phyloP scores from a whole-genome alignment of 2,113 vertebrate genomes.

The Osmerus mordax region DNA sequence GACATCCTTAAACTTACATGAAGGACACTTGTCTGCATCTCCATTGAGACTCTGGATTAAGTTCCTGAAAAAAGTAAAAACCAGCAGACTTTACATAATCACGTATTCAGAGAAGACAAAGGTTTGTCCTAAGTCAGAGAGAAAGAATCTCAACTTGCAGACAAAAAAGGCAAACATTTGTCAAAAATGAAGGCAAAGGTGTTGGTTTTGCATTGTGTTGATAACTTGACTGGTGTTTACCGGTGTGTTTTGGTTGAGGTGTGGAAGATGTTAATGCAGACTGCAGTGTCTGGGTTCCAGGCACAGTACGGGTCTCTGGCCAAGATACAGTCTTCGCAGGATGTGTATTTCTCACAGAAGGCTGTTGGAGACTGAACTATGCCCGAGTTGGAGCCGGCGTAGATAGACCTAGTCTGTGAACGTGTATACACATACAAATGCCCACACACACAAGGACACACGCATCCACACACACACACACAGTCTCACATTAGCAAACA shows the following conservation, averaged over 20 bases:
- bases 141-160: not conserved
- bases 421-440: not conserved
- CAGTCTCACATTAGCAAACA: not conserved
- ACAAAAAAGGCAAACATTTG: conserved; percentile 15
- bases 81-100: conserved; percentile 1
- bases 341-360: conserved; percentile 82
- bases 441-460: not conserved
- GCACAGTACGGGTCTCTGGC: conserved; percentile 94
- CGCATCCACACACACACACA: not conserved
- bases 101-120: not conserved
- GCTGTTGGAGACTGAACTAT: conserved; percentile 89
- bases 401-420: conserved; percentile 80
- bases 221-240: not conserved
- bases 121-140: not conserved
- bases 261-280: conserved; percentile 75
- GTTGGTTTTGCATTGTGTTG: not conserved
- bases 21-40: conserved; percentile 78
- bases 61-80: conserved; percentile 68
- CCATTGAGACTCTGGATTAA: conserved; percentile 86
- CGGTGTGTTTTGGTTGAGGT: conserved; percentile 5
- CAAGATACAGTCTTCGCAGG: conserved; percentile 86
- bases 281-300: conserved; percentile 70
- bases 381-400: conserved; percentile 84
- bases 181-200: not conserved
- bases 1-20: conserved; percentile 53